Percentiles rank a stretch among this genome's conserved stretches.
Conservation (phyloP, 2,888 invertebrate species). For the Drosophila prostipennis region DNA sequence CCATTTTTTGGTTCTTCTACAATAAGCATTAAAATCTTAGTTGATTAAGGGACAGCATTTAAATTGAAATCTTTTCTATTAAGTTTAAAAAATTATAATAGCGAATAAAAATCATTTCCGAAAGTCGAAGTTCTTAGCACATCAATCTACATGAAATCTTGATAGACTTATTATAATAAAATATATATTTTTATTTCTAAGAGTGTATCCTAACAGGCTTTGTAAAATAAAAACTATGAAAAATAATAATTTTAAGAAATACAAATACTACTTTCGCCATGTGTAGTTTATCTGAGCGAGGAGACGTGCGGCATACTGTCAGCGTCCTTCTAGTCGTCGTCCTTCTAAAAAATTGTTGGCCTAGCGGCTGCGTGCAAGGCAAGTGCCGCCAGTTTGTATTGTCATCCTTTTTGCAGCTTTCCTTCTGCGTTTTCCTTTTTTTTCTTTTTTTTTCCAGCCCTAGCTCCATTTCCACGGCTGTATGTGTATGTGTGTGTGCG, state of each 20-base stretch:
- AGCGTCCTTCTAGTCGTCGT: conserved; percentile 30
- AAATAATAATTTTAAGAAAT: not conserved
- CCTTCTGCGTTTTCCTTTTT: conserved; percentile 36
- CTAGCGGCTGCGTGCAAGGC: conserved; percentile 74
- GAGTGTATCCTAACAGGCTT: too few species aligned
- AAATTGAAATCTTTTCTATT: too few species aligned
- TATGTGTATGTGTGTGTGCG: conserved; percentile 30
- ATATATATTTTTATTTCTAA: too few species aligned
- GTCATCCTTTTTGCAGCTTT: conserved; percentile 74
- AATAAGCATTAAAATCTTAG: too few species aligned
- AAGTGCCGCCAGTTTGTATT: conserved; percentile 78
- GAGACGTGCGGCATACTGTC: conserved; percentile 64
- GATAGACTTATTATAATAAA: too few species aligned
- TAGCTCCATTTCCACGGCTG: conserved; percentile 24
- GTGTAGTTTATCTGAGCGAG: conserved; percentile 24
- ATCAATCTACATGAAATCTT: too few species aligned
- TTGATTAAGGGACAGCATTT: too few species aligned
- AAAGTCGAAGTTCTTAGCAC: too few species aligned
- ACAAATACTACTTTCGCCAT: not conserved
- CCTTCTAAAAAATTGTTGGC: conserved; percentile 68
- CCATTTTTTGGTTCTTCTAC: too few species aligned
- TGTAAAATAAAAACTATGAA: too few species aligned
- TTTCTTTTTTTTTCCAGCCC: not conserved
- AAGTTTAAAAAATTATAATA: too few species aligned
- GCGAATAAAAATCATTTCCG: too few species aligned